A percentile compares a stretch with the other conserved stretches of the same genome.
phyloP scores from a whole-genome alignment of 2,888 invertebrate species.

The Idaea biselata region DNA sequence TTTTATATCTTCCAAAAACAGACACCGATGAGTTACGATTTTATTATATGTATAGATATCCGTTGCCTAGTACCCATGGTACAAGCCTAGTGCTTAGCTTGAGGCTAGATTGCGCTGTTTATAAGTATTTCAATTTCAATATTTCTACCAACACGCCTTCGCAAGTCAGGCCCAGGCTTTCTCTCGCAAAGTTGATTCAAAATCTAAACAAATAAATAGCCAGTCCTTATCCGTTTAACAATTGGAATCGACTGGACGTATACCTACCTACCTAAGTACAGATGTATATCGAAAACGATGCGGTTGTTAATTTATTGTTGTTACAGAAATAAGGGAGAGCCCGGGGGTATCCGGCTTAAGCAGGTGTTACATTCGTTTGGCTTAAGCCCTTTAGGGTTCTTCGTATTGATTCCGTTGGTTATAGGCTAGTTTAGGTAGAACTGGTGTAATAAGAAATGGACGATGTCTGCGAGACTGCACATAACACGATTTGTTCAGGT shows the following conservation, averaged over 20 bases:
- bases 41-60: too few species aligned
- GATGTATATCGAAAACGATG: conserved; percentile 39
- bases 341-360: conserved; percentile 15
- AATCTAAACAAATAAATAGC: neutral
- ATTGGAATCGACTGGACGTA: conserved; percentile 40
- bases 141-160: too few species aligned
- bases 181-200: neutral
- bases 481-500: too few species aligned
- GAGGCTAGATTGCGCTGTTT: too few species aligned
- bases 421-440: neutral
- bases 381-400: conserved; percentile 12
- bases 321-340: conserved; percentile 45
- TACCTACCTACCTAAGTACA: conserved; percentile 24
- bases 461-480: neutral
- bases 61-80: too few species aligned
- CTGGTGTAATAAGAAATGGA: neutral
- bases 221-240: conserved; percentile 30
- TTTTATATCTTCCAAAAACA: too few species aligned
- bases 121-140: too few species aligned
- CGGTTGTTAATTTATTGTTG: conserved; percentile 56
- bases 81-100: too few species aligned
- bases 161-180: too few species aligned
- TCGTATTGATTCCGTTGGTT: neutral
- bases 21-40: too few species aligned
- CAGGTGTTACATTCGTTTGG: conserved; percentile 16